Conservation (phyloP, 2,797 vertebrate genomes). For the Huso huso region DNA sequence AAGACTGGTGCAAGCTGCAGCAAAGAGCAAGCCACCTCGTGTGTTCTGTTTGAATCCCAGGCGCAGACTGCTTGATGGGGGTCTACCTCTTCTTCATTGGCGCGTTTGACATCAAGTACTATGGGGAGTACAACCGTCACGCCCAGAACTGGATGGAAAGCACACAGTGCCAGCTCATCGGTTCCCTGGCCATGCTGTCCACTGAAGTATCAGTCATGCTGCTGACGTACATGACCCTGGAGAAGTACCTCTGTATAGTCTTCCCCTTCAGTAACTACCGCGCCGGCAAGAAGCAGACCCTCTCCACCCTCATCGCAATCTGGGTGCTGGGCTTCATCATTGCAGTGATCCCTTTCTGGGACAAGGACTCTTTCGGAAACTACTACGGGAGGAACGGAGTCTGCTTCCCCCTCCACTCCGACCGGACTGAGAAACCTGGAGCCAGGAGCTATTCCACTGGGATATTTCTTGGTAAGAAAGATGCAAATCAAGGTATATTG, state of each 20-base stretch:
- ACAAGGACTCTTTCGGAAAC: slow-evolving; percentile 48
- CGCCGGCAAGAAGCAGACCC: slow-evolving; percentile 40
- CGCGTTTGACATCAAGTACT: slow-evolving; percentile 48
- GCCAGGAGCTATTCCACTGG: slow-evolving; percentile 42
- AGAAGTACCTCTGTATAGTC: slow-evolving; percentile 52
- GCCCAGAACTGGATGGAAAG: slow-evolving; percentile 55
- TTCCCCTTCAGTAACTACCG: slow-evolving; percentile 48
- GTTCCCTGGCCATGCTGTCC: slow-evolving; percentile 51
- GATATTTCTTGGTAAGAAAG: slow-evolving; percentile 50
- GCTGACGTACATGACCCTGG: slow-evolving; percentile 52
- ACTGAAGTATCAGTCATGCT: slow-evolving; percentile 52
- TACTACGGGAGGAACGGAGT: slow-evolving; percentile 53
- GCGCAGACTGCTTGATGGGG: slow-evolving; percentile 56
- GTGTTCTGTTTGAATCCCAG: slow-evolving; percentile 17
- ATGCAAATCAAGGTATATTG: background rate
- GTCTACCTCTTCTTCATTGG: slow-evolving; percentile 53
- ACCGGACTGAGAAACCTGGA: slow-evolving; percentile 36
- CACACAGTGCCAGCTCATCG: slow-evolving; percentile 49
- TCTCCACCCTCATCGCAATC: slow-evolving; percentile 39
- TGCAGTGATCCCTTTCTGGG: slow-evolving; percentile 44
- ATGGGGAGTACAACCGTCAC: slow-evolving; percentile 50
- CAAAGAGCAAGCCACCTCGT: too few relatives aligned
- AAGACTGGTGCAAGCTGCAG: too few relatives aligned
- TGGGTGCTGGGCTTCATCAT: slow-evolving; percentile 52
- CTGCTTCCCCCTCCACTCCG: slow-evolving; percentile 51